Base-by-base conservation (phyloP, 1,140 invertebrate genomes). In the Chironomus striatipennis region DNA sequence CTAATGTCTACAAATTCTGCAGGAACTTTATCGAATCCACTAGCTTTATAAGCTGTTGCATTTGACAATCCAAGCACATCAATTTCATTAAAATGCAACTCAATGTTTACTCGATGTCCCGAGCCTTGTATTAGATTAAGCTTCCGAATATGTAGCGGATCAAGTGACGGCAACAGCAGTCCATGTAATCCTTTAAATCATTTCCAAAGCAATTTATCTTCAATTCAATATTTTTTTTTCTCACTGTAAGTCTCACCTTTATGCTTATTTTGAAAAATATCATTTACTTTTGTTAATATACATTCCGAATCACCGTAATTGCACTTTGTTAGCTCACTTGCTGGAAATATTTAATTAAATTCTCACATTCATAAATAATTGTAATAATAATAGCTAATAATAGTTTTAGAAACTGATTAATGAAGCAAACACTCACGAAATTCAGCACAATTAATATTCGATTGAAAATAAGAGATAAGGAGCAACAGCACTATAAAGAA, bases 51-150 rank as follows among this genome's bases (percentile, higher is more conserved):
- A 21, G 80, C 76, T 43, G 77, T 76, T 20, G 76, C 76, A 21
- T 77, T 74, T 0, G 74, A 75, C 1, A 82, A 64, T 1, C 80
- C 80, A 15, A 70, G 43, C 21, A 82, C 76, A 73, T 78, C 75
- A 8, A 79, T 73, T 75, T 83, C 77, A n/a, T 72, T 79, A 43
- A 83, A 80, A 65, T 77, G 75, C 18, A 83, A 47, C 7, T 78
- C 76, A 17, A 82, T 77, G 64, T 76, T 77, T 34, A 83, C 81
- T 4, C 79, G 78, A 15, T 78, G 78, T 21, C 78, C 76, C 2
- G 17, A 15, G 18, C 65, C 65, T 70, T 70, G 65, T 7, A 21
- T 10, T 21, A 70, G 20, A 18, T 18, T 21, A 15, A 70, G n/a
- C 18, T 70, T 21, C 8, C 18, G 20, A 8, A 70, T 70, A 8